Evolutionary conservation across 2,113 vertebrate species (phyloP).

Genomic region (Platichthys flesus): DNA sequence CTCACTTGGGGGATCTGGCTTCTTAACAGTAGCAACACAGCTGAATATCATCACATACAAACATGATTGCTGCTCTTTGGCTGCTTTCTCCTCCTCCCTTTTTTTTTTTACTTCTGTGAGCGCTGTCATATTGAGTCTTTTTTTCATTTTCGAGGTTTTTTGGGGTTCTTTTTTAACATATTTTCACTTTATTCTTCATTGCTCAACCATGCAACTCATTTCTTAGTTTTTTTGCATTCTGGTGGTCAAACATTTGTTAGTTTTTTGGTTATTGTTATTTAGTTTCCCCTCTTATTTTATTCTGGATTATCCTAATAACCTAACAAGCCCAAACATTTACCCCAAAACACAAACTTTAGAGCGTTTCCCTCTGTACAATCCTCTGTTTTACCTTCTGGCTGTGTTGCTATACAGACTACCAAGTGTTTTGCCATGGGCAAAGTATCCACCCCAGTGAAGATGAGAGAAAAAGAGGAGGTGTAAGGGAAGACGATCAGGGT

Average conservation of each 20-base stretch:
- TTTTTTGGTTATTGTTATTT: slow-evolving; percentile 21
- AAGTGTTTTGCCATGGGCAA: slow-evolving; percentile 51
- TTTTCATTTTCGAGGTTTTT: too few species aligned
- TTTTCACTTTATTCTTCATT: neutral
- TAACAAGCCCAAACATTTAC: slow-evolving; percentile 7
- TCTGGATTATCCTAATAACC: slow-evolving; percentile 38
- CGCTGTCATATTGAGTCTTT: neutral
- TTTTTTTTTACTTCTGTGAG: neutral
- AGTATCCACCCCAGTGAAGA: slow-evolving; percentile 55
- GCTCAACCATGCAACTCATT: neutral
- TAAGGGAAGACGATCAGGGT: slow-evolving; percentile 24
- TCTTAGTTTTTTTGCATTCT: neutral
- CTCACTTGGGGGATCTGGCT: slow-evolving; percentile 52
- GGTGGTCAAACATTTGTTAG: neutral
- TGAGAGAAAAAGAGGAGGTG: slow-evolving; percentile 37
- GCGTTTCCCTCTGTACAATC: neutral
- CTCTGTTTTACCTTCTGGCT: slow-evolving; percentile 12
- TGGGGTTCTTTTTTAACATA: neutral
- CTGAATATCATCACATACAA: slow-evolving; percentile 31
- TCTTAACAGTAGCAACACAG: slow-evolving; percentile 58
- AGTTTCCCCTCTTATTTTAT: slow-evolving; percentile 42
- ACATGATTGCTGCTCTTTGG: slow-evolving; percentile 27
- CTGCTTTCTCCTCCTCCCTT: neutral
- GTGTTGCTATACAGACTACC: slow-evolving; percentile 47
- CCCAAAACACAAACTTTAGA: slow-evolving; percentile 2